These are phyloP conservation scores for Apeltes quadracus DNA, from an alignment of 2,113 vertebrate genomes.

Conservation along the genomic window DNA sequence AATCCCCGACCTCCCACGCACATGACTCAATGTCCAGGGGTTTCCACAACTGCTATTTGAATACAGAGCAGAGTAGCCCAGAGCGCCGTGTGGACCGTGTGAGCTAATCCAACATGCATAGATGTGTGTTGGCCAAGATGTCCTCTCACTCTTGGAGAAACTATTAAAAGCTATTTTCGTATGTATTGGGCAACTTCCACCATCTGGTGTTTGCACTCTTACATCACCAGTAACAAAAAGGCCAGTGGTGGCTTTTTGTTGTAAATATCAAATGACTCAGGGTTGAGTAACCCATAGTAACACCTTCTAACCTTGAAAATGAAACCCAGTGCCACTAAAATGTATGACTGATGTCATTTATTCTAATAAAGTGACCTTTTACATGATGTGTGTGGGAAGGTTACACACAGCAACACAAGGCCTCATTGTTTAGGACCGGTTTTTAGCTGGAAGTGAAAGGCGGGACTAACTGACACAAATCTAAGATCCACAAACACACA, in stretches of 20 bases:
- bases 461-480: neutral
- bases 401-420: constrained; percentile 7
- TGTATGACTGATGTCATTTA: constrained; percentile 25
- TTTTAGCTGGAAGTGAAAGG: constrained; percentile 25
- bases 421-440: constrained; percentile 5
- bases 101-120: neutral
- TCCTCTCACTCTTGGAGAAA: neutral
- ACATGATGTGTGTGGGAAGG: neutral
- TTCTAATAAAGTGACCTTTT: constrained; percentile 55
- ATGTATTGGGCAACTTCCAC: neutral
- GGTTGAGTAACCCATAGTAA: constrained; percentile 51
- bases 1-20: constrained; percentile 81
- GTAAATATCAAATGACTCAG: constrained; percentile 62
- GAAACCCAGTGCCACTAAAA: constrained; percentile 35
- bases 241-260: constrained; percentile 30
- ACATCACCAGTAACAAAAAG: constrained; percentile 24
- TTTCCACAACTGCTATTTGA: constrained; percentile 77
- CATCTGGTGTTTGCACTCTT: constrained; percentile 1
- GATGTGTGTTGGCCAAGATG: neutral
- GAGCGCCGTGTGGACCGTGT: neutral
- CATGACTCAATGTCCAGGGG: constrained; percentile 81
- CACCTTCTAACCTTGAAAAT: constrained; percentile 56
- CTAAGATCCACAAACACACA: neutral
- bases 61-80: constrained; percentile 60
- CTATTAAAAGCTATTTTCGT: constrained; percentile 13